These are phyloP conservation scores for Amphipoea lucens DNA, from an alignment of 2,888 invertebrate genomes.

Conservation along the genomic window DNA sequence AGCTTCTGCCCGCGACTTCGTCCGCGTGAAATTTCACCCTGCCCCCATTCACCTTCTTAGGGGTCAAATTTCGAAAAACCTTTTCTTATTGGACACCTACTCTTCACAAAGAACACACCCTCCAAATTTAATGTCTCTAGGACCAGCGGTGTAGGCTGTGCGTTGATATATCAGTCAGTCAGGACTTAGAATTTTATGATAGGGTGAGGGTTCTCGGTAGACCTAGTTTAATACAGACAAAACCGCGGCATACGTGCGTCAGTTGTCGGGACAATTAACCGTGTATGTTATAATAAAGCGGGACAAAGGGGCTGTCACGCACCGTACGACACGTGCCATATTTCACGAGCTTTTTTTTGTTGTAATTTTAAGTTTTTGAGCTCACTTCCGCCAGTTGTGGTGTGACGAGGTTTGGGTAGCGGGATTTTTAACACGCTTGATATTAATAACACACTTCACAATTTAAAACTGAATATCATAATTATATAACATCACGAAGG, in stretches of 20 bases:
- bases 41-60: no score
- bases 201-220: not conserved
- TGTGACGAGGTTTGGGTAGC: constrained; percentile 14
- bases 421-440: constrained; percentile 5
- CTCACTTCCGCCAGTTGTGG: not conserved
- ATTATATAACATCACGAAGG: not conserved
- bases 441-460: not conserved
- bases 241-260: constrained; percentile 53
- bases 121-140: no score
- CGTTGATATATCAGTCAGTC: no score
- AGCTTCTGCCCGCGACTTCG: no score
- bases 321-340: constrained; percentile 57
- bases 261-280: constrained; percentile 76
- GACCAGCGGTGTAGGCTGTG: no score
- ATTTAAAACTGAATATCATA: not conserved
- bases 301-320: constrained; percentile 76
- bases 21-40: no score
- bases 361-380: constrained; percentile 29
- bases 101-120: no score
- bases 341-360: constrained; percentile 46
- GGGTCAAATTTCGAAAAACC: no score
- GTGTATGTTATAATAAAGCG: constrained; percentile 69
- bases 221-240: constrained; percentile 19
- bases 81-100: no score
- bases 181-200: no score